Percentiles rank a stretch among this genome's conserved stretches.
Evolutionary conservation across 2,113 vertebrate species (phyloP).

Genomic region (Burhinus oedicnemus): DNA sequence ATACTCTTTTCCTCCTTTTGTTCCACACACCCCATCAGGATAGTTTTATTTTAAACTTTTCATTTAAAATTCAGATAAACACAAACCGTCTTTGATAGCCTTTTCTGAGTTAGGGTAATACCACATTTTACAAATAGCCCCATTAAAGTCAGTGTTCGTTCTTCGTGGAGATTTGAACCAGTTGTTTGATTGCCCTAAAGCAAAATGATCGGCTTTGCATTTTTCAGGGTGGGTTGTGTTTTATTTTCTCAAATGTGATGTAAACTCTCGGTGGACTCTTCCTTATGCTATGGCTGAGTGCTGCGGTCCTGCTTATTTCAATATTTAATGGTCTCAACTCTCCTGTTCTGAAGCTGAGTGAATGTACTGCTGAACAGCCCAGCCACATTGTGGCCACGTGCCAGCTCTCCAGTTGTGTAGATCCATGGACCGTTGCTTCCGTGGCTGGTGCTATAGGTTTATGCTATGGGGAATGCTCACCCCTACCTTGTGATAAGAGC

Average conservation of each 20-base stretch:
- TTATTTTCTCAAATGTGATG: background rate
- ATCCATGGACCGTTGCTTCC: background rate
- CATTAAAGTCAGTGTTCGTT: background rate
- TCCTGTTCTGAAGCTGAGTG: background rate
- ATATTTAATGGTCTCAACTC: background rate
- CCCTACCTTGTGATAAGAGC: background rate
- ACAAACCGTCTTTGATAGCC: background rate
- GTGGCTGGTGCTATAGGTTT: background rate
- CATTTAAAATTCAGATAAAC: background rate
- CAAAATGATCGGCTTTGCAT: background rate
- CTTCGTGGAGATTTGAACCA: background rate
- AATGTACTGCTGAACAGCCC: accelerated
- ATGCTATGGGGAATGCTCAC: accelerated
- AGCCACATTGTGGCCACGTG: accelerated
- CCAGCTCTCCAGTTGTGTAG: background rate
- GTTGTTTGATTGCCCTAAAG: background rate
- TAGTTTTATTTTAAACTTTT: background rate
- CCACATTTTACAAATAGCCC: background rate
- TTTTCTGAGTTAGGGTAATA: background rate
- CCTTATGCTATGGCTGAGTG: background rate
- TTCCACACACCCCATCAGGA: background rate
- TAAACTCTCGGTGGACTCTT: background rate
- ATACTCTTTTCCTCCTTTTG: background rate
- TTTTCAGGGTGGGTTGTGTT: background rate
- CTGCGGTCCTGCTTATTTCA: background rate